Percentiles rank a stretch among this genome's conserved stretches.
Conservation (phyloP, 2,113 vertebrate species). For the Corydoras sp. region DNA sequence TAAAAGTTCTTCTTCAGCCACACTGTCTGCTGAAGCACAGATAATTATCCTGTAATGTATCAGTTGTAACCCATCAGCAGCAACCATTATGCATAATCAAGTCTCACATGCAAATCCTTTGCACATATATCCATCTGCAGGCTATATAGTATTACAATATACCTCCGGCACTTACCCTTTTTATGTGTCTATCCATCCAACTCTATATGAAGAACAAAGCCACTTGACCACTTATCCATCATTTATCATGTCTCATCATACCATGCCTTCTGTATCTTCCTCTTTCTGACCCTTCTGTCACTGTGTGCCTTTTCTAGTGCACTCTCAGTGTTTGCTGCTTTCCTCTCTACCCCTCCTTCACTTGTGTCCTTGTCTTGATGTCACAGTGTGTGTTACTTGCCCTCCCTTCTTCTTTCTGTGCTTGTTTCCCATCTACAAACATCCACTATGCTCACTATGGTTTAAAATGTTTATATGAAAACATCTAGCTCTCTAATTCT, state of each 20-base stretch:
- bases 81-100: too few relatives aligned
- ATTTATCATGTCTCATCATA: conserved; percentile 7
- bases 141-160: too few relatives aligned
- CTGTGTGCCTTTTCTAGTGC: conserved; percentile 20
- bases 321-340: conserved; percentile 29
- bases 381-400: conserved; percentile 20
- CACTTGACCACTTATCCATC: conserved; percentile 20
- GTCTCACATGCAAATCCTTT: too few relatives aligned
- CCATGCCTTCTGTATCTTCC: conserved; percentile 21
- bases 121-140: too few relatives aligned
- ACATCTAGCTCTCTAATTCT: conserved; percentile 17
- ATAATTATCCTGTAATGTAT: too few relatives aligned
- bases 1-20: too few relatives aligned
- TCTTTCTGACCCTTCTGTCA: conserved; percentile 36
- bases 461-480: conserved; percentile 12
- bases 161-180: not conserved
- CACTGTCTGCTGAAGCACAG: too few relatives aligned
- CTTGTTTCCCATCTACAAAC: not conserved
- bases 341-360: conserved; percentile 46
- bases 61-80: too few relatives aligned
- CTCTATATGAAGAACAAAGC: not conserved
- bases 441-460: conserved; percentile 24
- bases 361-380: conserved; percentile 31
- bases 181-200: conserved; percentile 11
- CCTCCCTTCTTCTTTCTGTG: conserved; percentile 25